Conservation (phyloP, 2,888 invertebrate genomes). For the Dyspetes luteomarginatus region DNA sequence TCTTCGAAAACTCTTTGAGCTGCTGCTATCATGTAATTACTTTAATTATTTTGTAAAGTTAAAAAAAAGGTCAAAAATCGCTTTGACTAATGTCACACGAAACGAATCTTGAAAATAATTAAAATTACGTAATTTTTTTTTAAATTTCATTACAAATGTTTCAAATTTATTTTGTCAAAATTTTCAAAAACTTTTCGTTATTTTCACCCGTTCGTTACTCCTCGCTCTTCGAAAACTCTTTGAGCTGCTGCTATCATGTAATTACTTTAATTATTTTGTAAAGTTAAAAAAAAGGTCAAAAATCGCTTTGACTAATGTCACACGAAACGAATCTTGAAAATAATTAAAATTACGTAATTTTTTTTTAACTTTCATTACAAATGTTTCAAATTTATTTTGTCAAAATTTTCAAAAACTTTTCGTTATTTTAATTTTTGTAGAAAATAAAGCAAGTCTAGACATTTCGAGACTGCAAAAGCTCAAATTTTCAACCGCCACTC, state of each 20-base stretch:
- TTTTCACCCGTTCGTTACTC: conserved; percentile 47
- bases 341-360: neutral
- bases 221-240: conserved; percentile 28
- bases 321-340: neutral
- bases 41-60: conserved; percentile 45
- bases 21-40: conserved; percentile 34
- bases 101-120: neutral
- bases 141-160: too few relatives aligned
- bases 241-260: conserved; percentile 19
- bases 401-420: too few relatives aligned
- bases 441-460: neutral
- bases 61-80: neutral
- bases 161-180: too few relatives aligned
- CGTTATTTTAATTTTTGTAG: too few relatives aligned
- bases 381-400: too few relatives aligned
- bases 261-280: conserved; percentile 50
- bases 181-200: too few relatives aligned
- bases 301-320: conserved; percentile 2
- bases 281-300: neutral
- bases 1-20: conserved; percentile 17
- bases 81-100: conserved; percentile 10
- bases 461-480: neutral
- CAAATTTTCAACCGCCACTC: neutral
- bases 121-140: neutral
- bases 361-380: neutral